Conservation (phyloP, 2,888 invertebrate species). For the Coronaproctus castanopsis region DNA sequence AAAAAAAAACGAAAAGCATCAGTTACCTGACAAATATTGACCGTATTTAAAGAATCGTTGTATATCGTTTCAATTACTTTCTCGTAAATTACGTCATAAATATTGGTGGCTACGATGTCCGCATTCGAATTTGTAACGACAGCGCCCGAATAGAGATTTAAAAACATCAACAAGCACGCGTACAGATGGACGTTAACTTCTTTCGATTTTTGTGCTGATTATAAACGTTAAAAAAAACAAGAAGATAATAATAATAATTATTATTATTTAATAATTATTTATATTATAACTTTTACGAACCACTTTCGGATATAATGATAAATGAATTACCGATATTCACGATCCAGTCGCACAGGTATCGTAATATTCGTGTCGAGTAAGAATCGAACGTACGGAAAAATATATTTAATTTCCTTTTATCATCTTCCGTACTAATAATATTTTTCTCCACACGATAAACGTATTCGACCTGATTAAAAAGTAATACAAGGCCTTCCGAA, state of each 20-base stretch:
- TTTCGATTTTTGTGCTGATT: background rate
- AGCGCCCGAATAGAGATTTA: no score
- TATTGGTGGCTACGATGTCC: no score
- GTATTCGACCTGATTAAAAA: background rate
- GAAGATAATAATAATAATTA: background rate
- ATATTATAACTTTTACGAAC: no score
- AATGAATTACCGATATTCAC: background rate
- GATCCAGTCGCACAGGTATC: background rate
- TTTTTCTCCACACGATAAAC: background rate
- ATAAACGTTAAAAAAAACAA: background rate
- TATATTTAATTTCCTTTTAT: background rate
- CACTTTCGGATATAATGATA: no score
- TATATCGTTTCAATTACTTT: no score
- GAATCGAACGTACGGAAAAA: background rate
- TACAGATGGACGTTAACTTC: constrained; percentile 8
- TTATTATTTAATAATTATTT: no score
- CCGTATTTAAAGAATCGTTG: no score
- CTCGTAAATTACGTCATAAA: no score
- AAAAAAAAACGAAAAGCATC: no score
- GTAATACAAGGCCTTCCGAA: background rate
- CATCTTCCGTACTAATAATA: background rate
- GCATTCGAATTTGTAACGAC: no score
- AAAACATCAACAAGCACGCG: constrained; percentile 9
- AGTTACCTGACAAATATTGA: no score
- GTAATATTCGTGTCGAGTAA: background rate